phyloP scores from a whole-genome alignment of 2,797 vertebrate genomes.

The Tapera naevia region DNA sequence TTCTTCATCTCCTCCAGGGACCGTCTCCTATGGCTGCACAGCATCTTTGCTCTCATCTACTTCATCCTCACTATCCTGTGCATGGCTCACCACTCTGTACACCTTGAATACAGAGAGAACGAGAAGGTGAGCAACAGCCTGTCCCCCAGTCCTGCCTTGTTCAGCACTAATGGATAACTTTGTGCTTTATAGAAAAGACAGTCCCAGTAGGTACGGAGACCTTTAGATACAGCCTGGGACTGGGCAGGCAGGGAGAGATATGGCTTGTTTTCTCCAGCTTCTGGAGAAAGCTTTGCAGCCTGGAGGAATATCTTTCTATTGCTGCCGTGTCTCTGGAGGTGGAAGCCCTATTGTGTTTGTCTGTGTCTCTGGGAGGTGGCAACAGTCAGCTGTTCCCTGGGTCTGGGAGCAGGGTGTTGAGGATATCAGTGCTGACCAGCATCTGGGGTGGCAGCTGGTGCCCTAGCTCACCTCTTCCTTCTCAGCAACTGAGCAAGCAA shows the following conservation, averaged over 20 bases:
- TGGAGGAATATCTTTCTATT: not conserved
- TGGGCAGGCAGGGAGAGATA: not conserved
- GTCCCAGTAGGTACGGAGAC: not conserved
- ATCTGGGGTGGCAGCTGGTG: accelerated
- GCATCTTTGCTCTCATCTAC: constrained; percentile 90
- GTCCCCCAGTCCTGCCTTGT: not conserved
- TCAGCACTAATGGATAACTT: not conserved
- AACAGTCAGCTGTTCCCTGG: not conserved
- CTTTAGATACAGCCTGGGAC: not conserved
- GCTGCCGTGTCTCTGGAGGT: not conserved
- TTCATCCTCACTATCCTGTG: constrained; percentile 88
- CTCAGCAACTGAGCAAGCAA: not conserved
- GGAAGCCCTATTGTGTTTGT: not conserved
- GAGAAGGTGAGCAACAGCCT: constrained; percentile 82
- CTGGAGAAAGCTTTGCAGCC: not conserved
- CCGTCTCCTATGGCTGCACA: constrained; percentile 92
- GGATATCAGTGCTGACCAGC: not conserved
- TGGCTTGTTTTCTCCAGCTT: not conserved
- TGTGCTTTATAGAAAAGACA: not conserved
- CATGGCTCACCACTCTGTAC: constrained; percentile 91
- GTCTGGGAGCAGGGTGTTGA: not conserved
- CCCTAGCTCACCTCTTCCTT: not conserved
- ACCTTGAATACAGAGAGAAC: constrained; percentile 87
- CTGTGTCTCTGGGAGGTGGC: not conserved
- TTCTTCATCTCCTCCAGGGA: constrained; percentile 75